Conservation (phyloP, 2,113 vertebrate genomes). For the Nanorana parkeri region DNA sequence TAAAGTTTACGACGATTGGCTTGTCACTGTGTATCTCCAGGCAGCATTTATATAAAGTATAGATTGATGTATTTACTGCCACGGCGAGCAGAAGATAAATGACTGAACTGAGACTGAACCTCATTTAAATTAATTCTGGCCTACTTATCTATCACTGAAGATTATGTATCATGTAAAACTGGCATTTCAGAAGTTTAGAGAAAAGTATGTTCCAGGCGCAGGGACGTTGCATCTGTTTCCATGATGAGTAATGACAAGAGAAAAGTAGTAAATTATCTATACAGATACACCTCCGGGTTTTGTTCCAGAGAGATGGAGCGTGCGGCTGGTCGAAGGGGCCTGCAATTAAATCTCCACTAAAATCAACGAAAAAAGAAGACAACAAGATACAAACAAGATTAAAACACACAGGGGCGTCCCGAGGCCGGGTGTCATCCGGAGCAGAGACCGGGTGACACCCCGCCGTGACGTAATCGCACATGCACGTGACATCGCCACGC, state of each 20-base stretch:
- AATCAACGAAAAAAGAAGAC: background rate
- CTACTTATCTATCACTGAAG: constrained; percentile 36
- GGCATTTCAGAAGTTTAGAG: constrained; percentile 9
- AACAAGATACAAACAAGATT: too few relatives aligned
- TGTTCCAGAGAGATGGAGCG: constrained; percentile 9
- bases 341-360: background rate
- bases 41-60: constrained; percentile 36
- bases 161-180: constrained; percentile 44
- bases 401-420: too few relatives aligned
- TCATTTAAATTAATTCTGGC: constrained; percentile 53
- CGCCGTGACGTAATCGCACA: too few relatives aligned
- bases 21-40: constrained; percentile 40
- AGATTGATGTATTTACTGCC: constrained; percentile 43
- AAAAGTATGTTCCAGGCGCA: constrained; percentile 27
- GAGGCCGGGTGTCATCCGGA: too few relatives aligned
- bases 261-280: constrained; percentile 37
- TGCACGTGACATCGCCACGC: too few relatives aligned
- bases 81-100: constrained; percentile 44
- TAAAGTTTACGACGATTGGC: constrained; percentile 31
- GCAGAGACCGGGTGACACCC: too few relatives aligned
- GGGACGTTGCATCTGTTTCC: constrained; percentile 6
- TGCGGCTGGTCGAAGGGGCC: background rate
- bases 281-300: background rate
- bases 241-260: constrained; percentile 11
- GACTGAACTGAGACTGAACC: constrained; percentile 51